These are phyloP conservation scores for Unio pictorum DNA, from an alignment of 2,888 invertebrate genomes.

Conservation along the genomic window DNA sequence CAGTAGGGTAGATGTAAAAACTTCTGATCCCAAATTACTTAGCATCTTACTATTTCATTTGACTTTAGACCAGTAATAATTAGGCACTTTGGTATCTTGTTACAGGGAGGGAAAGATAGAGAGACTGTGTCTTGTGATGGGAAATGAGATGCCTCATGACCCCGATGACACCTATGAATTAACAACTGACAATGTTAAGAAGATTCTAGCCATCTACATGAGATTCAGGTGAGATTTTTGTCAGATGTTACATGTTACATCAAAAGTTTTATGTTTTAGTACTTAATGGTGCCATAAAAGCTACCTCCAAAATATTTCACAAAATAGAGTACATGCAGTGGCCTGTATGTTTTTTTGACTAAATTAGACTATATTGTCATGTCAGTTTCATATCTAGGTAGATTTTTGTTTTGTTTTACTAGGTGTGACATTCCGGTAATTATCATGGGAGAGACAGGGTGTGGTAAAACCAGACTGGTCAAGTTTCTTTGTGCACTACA, in stretches of 20 bases:
- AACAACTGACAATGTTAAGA: slow-evolving; percentile 68
- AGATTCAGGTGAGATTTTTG: slow-evolving; percentile 56
- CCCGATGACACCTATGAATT: slow-evolving; percentile 65
- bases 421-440: slow-evolving; percentile 69
- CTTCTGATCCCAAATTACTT: too few species aligned
- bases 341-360: too few species aligned
- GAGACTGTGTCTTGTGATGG: slow-evolving; percentile 60
- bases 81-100: background rate
- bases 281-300: too few species aligned
- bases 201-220: slow-evolving; percentile 69
- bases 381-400: too few species aligned
- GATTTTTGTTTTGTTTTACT: background rate
- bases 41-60: too few species aligned
- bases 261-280: too few species aligned
- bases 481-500: slow-evolving; percentile 66
- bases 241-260: too few species aligned
- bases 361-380: too few species aligned
- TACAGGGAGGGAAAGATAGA: slow-evolving; percentile 46
- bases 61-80: too few species aligned
- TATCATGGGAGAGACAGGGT: slow-evolving; percentile 70
- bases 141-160: slow-evolving; percentile 50
- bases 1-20: too few species aligned
- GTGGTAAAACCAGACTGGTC: slow-evolving; percentile 67
- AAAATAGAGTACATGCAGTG: too few species aligned
- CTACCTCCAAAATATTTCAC: too few species aligned